phyloP scores from a whole-genome alignment of 23 tunicate species.

The Aplidium turbinatum region DNA sequence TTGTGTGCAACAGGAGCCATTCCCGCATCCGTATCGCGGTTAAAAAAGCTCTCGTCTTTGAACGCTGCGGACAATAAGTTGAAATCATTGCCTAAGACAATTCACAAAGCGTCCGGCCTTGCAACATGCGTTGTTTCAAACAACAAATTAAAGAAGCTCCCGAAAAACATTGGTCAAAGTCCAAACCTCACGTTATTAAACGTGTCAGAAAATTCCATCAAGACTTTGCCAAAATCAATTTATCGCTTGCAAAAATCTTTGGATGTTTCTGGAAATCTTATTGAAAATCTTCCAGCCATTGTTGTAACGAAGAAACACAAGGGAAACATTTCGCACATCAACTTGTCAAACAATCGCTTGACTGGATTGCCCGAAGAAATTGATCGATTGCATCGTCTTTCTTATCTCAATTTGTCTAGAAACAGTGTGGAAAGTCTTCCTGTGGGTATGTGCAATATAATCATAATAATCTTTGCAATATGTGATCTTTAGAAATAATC shows the following conservation, averaged over 20 bases:
- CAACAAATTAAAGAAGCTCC: slow-evolving; percentile 85
- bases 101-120: slow-evolving; percentile 87
- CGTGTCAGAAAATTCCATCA: slow-evolving; percentile 84
- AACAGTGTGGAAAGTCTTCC: slow-evolving; percentile 58
- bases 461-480: no score
- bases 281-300: slow-evolving; percentile 73
- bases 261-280: slow-evolving; percentile 81
- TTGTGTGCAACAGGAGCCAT: slow-evolving; percentile 58
- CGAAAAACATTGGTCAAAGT: slow-evolving; percentile 85
- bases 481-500: no score
- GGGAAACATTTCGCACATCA: slow-evolving; percentile 69
- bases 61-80: slow-evolving; percentile 79
- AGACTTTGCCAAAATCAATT: slow-evolving; percentile 85
- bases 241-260: slow-evolving; percentile 75
- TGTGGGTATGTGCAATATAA: slow-evolving; percentile 14
- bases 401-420: slow-evolving; percentile 54
- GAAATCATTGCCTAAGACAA: slow-evolving; percentile 79
- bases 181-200: slow-evolving; percentile 71
- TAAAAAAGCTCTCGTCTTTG: slow-evolving; percentile 62
- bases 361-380: slow-evolving; percentile 70
- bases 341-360: slow-evolving; percentile 70
- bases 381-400: slow-evolving; percentile 59
- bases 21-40: slow-evolving; percentile 65
- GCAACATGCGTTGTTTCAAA: slow-evolving; percentile 77
- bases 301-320: slow-evolving; percentile 79